Percentiles rank a stretch among this genome's conserved stretches.
Evolutionary conservation across 2,113 vertebrate species (phyloP).

Genomic region (Tricholaema leucomelas): DNA sequence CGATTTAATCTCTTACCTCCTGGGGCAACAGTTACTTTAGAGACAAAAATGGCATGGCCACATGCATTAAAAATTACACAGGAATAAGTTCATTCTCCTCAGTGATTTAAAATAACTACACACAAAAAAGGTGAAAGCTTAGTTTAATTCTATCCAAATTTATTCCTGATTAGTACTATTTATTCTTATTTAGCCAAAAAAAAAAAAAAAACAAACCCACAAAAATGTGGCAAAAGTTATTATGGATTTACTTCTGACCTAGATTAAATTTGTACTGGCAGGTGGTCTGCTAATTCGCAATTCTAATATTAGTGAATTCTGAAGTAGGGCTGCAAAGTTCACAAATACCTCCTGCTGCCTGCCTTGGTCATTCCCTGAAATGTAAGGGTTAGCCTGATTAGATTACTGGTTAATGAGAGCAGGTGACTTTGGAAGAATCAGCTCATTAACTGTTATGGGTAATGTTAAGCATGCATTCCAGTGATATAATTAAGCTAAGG

Average conservation of each 20-base stretch:
- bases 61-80: neutral
- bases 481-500: slow-evolving; percentile 19
- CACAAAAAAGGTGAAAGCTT: neutral
- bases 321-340: neutral
- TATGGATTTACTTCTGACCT: neutral
- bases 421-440: slow-evolving; percentile 27
- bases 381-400: neutral
- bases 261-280: neutral
- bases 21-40: neutral
- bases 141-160: neutral
- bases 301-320: neutral
- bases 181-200: neutral
- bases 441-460: slow-evolving; percentile 36
- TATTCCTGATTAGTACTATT: neutral
- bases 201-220: neutral
- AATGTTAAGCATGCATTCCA: slow-evolving; percentile 11
- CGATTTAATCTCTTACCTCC: neutral
- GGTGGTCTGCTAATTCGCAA: neutral
- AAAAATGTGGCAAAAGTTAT: neutral
- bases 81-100: neutral
- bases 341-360: neutral
- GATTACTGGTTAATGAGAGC: slow-evolving; percentile 1
- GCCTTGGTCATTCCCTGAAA: neutral
- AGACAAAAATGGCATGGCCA: neutral
- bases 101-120: neutral